phyloP scores from a whole-genome alignment of 92 coral and sea anemone species.

The Muricea muricata region DNA sequence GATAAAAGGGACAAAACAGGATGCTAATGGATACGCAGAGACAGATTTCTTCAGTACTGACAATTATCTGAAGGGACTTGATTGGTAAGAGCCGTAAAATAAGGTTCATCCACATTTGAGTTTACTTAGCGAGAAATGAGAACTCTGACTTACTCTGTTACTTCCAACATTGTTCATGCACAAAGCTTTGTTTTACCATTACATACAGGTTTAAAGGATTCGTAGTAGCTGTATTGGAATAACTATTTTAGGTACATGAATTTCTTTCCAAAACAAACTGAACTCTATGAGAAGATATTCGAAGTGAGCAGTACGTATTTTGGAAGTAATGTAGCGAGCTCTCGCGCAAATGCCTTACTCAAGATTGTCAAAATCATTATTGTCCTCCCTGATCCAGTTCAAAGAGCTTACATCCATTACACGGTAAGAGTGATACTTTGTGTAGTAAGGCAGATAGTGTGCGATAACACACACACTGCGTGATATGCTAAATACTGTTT shows the following conservation, averaged over 20 bases:
- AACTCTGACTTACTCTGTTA: too few species aligned
- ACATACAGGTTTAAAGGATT: too few species aligned
- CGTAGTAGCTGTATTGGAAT: too few species aligned
- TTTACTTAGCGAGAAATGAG: too few species aligned
- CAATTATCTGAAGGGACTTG: constrained; percentile 85
- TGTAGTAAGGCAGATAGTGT: too few species aligned
- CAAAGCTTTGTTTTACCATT: too few species aligned
- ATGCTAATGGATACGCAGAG: constrained; percentile 81
- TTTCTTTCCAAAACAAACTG: constrained; percentile 74
- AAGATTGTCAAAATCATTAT: constrained; percentile 84
- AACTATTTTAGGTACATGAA: constrained; percentile 96
- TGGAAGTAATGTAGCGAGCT: constrained; percentile 75
- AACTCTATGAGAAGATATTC: constrained; percentile 62
- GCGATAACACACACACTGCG: too few species aligned
- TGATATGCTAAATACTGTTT: too few species aligned
- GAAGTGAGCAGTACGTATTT: constrained; percentile 93
- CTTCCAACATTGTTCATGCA: not conserved
- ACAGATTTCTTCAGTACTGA: constrained; percentile 91
- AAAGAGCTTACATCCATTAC: constrained; percentile 95
- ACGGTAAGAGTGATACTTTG: too few species aligned
- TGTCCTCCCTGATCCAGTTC: constrained; percentile 79
- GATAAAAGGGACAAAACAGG: constrained; percentile 66
- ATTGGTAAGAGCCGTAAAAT: too few species aligned
- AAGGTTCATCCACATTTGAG: too few species aligned
- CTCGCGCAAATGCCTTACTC: constrained; percentile 77